Conservation (phyloP, 2,888 invertebrate genomes). For the Megastigmus dorsalis region DNA sequence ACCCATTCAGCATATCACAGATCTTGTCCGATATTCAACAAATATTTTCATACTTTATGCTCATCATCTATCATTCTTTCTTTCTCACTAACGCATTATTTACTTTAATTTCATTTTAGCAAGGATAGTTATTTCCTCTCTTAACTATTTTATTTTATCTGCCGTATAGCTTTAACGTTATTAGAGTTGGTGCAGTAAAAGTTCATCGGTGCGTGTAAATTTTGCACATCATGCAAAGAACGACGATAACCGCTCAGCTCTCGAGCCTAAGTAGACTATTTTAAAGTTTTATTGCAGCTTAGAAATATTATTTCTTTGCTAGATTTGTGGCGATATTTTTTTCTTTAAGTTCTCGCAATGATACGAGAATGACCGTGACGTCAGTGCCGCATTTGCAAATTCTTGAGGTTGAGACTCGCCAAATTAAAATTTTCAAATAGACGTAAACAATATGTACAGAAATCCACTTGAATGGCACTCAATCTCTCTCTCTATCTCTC, state of each 20-base stretch:
- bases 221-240: conserved; percentile 64
- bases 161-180: conserved; percentile 41
- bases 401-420: background rate
- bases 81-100: conserved; percentile 32
- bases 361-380: conserved; percentile 25
- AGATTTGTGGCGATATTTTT: conserved; percentile 41
- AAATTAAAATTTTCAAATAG: conserved; percentile 42
- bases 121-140: conserved; percentile 17
- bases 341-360: conserved; percentile 19
- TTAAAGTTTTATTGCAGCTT: conserved; percentile 57
- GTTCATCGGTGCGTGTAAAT: conserved; percentile 63
- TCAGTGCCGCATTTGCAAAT: conserved; percentile 34
- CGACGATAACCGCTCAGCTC: conserved; percentile 60
- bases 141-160: conserved; percentile 16
- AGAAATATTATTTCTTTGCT: conserved; percentile 42
- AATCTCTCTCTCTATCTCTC: no score
- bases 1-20: conserved; percentile 68
- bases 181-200: conserved; percentile 59
- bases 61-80: conserved; percentile 40
- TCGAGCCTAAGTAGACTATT: conserved; percentile 60
- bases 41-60: conserved; percentile 43
- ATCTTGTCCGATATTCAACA: conserved; percentile 61
- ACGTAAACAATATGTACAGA: conserved; percentile 51
- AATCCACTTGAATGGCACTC: conserved; percentile 49
- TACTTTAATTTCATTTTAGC: background rate